phyloP scores from a whole-genome alignment of 2,888 invertebrate species.

The Ypsolopha scabrella region DNA sequence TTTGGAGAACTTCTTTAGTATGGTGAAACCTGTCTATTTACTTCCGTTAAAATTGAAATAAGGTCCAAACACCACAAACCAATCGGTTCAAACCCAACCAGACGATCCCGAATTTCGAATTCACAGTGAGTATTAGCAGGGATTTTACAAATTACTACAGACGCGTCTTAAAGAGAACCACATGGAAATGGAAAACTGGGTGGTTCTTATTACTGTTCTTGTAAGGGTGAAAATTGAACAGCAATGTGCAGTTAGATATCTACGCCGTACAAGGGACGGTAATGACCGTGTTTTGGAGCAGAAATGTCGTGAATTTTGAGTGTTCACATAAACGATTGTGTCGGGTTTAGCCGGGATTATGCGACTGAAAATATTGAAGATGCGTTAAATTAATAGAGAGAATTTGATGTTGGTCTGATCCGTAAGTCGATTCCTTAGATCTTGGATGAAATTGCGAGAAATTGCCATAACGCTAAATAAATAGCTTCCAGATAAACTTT shows the following conservation, averaged over 20 bases:
- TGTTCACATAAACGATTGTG: background rate
- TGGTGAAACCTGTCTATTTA: background rate
- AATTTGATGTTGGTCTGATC: too few species aligned
- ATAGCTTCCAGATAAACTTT: too few species aligned
- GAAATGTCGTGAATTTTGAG: background rate
- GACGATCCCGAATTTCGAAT: slow-evolving; percentile 21
- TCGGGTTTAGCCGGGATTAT: background rate
- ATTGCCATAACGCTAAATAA: too few species aligned
- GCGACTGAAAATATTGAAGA: too few species aligned
- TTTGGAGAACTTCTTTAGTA: background rate
- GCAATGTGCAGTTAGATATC: too few species aligned
- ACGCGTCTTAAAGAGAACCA: background rate
- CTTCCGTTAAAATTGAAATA: too few species aligned
- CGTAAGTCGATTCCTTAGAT: too few species aligned
- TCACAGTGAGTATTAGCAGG: background rate
- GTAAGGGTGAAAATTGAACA: background rate
- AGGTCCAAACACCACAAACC: background rate
- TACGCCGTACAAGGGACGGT: background rate
- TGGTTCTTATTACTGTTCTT: too few species aligned
- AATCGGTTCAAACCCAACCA: background rate
- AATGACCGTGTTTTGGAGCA: background rate
- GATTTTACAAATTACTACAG: background rate
- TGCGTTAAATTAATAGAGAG: too few species aligned
- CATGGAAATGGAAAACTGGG: too few species aligned
- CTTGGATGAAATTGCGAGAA: too few species aligned